Conservation (phyloP, 2,113 vertebrate species). For the Pleuronectes platessa region DNA sequence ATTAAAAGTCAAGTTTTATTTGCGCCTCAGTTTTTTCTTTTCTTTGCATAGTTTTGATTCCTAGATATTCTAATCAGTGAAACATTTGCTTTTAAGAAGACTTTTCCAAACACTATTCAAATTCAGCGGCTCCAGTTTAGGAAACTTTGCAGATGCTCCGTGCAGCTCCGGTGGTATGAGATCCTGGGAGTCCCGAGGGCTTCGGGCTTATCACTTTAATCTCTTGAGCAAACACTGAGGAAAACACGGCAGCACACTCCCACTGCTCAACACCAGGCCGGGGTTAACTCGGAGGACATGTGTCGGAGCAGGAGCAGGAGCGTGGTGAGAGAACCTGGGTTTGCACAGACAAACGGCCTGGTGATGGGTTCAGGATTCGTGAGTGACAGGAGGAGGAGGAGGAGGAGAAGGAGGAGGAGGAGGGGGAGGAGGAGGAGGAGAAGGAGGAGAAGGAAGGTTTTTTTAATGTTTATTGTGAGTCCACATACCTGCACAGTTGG, state of each 20-base stretch:
- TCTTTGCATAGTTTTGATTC: background rate
- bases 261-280: slow-evolving; percentile 53
- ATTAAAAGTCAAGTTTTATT: background rate
- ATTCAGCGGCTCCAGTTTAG: background rate
- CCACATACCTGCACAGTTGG: slow-evolving; percentile 22
- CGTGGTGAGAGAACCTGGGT: slow-evolving; percentile 27
- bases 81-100: slow-evolving; percentile 7
- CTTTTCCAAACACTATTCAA: background rate
- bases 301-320: slow-evolving; percentile 52
- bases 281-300: slow-evolving; percentile 46
- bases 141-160: slow-evolving; percentile 12
- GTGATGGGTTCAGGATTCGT: slow-evolving; percentile 59
- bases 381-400: slow-evolving; percentile 30
- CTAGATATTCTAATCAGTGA: background rate
- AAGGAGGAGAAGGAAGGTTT: background rate
- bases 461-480: slow-evolving; percentile 5
- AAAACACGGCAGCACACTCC: slow-evolving; percentile 57
- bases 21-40: background rate
- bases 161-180: slow-evolving; percentile 34
- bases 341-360: slow-evolving; percentile 56
- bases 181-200: slow-evolving; percentile 31
- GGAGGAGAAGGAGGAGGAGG: background rate
- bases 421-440: too few species aligned
- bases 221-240: slow-evolving; percentile 70
- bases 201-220: slow-evolving; percentile 66